A percentile compares a stretch with the other conserved stretches of the same genome.
Conservation (phyloP, 2,888 invertebrate genomes). For the Callimorpha dominula region DNA sequence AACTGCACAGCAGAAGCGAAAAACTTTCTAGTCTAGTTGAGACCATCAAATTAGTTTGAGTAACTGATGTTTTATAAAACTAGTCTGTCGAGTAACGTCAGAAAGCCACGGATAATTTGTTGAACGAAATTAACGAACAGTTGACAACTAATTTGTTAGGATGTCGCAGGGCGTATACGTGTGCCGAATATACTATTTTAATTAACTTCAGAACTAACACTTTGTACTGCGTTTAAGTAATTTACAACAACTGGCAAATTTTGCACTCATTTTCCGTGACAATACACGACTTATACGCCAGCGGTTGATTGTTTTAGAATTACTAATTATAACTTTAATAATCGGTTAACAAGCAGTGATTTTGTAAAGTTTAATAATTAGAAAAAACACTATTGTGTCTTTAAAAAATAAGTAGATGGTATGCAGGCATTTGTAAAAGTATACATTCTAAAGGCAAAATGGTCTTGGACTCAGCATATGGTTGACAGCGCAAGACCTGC, state of each 20-base stretch:
- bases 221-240: background rate
- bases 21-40: background rate
- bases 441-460: too few relatives aligned
- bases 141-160: conserved; percentile 42
- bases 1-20: too few relatives aligned
- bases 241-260: background rate
- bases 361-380: too few relatives aligned
- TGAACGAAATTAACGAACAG: conserved; percentile 30
- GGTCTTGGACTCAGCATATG: too few relatives aligned
- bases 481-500: too few relatives aligned
- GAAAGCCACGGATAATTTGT: conserved; percentile 7
- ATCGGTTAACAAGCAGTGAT: too few relatives aligned
- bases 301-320: too few relatives aligned
- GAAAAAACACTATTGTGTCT: too few relatives aligned
- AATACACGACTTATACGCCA: too few relatives aligned
- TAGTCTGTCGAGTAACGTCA: background rate
- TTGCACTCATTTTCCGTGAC: background rate
- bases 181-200: conserved; percentile 26
- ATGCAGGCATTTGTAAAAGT: too few relatives aligned
- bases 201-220: conserved; percentile 15
- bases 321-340: too few relatives aligned
- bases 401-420: too few relatives aligned
- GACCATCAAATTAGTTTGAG: background rate
- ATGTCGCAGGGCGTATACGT: conserved; percentile 16
- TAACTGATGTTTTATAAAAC: conserved; percentile 1